Evolutionary conservation across 2,888 invertebrate species (phyloP), one percentile per base, ranked within the genome.

Genomic region (Ochropacha duplaris): DNA sequence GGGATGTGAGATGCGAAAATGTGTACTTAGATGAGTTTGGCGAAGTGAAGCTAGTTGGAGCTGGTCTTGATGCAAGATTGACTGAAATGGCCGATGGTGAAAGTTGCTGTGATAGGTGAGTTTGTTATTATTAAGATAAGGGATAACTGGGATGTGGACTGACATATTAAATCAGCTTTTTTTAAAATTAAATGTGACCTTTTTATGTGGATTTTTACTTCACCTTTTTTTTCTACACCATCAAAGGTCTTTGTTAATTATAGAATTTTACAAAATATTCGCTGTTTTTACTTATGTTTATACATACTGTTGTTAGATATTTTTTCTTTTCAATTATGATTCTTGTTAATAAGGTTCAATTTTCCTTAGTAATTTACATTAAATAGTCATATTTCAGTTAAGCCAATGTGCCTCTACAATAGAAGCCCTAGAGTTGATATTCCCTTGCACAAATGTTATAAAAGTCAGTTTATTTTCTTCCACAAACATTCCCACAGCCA

Each of bases 1-100:
- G 96, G 74, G 96, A 97, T 84, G 87, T 98, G n/a, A 90, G 96
- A 60, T 95, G 95, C 71, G 94, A 95, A 22, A 96, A 95, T 66
- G 94, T 97, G 57, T 96, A 95, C 78, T 89, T 97, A 79, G 96
- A 96, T 71, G 94, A 94, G 54, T 85, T 85, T 57, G 96, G 96
- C 50, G 89, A 78, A 16, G 92, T 93, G 1, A 87, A 94, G 77
- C 71, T 97, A 57, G 94, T 95, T 3, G 96, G 96, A 69, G 96
- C 95, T 70, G 95, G 95, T 62, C 86, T 97, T 60, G 95, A 96
- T 74, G 94, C 94, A 71, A 92, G 96, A 82, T 73, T 96, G 36
- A 88, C 92, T 11, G 96, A 96, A 68, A 88, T 95, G 67, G 61
- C 82, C n/a, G 87, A 88, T n/a, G 85, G 83, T 0, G 88, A 87